Conservation (phyloP, 1,140 invertebrate genomes). For the Hormaphis cornu region DNA sequence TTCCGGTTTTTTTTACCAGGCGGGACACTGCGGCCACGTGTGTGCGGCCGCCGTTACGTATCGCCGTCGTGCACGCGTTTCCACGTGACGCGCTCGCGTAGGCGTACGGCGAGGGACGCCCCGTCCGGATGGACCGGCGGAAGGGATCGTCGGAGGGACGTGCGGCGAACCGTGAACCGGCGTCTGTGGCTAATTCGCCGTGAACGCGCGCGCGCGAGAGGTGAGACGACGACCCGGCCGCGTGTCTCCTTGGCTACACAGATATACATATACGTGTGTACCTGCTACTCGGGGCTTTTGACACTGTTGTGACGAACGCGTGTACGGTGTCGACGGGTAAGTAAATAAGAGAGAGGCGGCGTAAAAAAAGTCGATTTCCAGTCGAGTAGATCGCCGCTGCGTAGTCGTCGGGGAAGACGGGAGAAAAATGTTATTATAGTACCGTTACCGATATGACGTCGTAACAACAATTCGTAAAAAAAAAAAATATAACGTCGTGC, state of each 20-base stretch:
- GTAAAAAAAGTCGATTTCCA: background rate
- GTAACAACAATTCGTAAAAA: too few relatives aligned
- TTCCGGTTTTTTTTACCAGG: too few relatives aligned
- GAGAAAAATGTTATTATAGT: too few relatives aligned
- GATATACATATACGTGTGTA: background rate
- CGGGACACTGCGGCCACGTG: too few relatives aligned
- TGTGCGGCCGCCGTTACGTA: too few relatives aligned
- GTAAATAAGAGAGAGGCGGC: too few relatives aligned
- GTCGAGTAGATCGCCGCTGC: too few relatives aligned
- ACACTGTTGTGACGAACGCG: background rate
- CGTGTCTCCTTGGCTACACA: background rate
- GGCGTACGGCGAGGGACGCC: background rate
- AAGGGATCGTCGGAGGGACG: background rate
- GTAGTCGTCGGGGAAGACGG: too few relatives aligned
- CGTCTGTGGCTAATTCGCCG: constrained; percentile 30
- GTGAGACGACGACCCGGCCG: background rate
- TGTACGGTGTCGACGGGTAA: constrained; percentile 8
- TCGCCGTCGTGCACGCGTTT: too few relatives aligned
- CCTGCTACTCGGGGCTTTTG: background rate
- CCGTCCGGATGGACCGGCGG: background rate
- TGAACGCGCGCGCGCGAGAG: background rate
- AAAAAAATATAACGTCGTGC: too few relatives aligned
- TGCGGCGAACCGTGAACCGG: constrained; percentile 7
- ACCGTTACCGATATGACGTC: too few relatives aligned
- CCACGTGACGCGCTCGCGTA: background rate